A percentile compares a stretch with the other conserved stretches of the same genome.
Evolutionary conservation across 2,888 invertebrate genomes (phyloP).

Genomic region (Cheilosia variabilis): DNA sequence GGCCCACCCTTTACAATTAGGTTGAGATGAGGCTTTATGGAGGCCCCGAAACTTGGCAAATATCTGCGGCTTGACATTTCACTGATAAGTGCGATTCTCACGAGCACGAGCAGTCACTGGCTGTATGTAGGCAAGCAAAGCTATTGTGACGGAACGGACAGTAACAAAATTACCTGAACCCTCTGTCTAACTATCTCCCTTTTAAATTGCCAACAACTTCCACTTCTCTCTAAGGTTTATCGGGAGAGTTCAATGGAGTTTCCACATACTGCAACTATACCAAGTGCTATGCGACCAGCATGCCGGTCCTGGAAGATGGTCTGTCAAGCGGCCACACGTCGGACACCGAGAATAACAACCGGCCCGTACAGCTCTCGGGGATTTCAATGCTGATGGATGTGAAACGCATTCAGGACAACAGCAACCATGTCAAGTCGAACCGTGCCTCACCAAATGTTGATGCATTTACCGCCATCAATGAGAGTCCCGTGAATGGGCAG

Average conservation of each 20-base stretch:
- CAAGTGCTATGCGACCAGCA: conserved; percentile 89
- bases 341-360: conserved; percentile 94
- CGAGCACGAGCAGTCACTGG: too few relatives aligned
- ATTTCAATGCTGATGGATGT: conserved; percentile 83
- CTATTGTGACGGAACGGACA: too few relatives aligned
- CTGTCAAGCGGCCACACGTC: conserved; percentile 97
- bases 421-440: conserved; percentile 77
- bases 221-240: conserved; percentile 82
- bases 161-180: too few relatives aligned
- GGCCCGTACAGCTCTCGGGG: conserved; percentile 77
- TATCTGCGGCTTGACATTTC: too few relatives aligned
- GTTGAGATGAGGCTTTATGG: too few relatives aligned
- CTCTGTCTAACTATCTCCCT: too few relatives aligned
- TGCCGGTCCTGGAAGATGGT: conserved; percentile 97
- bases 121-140: too few relatives aligned
- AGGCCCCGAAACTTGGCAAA: too few relatives aligned
- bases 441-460: conserved; percentile 68
- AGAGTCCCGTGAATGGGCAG: conserved; percentile 80
- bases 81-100: too few relatives aligned
- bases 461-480: conserved; percentile 76
- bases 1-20: too few relatives aligned
- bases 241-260: conserved; percentile 84
- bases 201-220: conserved; percentile 46
- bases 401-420: conserved; percentile 81
- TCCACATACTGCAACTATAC: conserved; percentile 87